Percentiles rank a stretch among this genome's conserved stretches.
These are phyloP conservation scores for Drosophila pseudoobscura DNA, from an alignment of 1,140 invertebrate species.

Conservation along the genomic window DNA sequence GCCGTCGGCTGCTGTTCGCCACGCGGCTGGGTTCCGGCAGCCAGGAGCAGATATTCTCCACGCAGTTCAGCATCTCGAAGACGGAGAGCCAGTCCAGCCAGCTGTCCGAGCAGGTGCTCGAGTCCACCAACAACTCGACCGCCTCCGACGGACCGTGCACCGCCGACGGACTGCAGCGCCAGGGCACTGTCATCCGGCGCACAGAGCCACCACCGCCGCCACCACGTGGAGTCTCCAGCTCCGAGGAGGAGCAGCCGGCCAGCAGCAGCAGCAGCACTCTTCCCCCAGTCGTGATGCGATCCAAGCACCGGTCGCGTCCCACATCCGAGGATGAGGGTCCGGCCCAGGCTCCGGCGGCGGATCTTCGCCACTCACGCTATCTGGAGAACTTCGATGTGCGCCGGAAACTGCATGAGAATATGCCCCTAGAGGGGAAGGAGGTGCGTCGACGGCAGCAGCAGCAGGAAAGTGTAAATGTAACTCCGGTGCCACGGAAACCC, in stretches of 20 bases:
- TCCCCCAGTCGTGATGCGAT: conserved; percentile 40
- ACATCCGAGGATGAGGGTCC: conserved; percentile 74
- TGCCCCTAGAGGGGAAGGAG: conserved; percentile 18
- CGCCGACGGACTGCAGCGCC: conserved; percentile 62
- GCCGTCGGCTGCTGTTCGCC: conserved; percentile 82
- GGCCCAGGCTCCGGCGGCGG: conserved; percentile 41
- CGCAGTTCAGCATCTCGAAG: conserved; percentile 84
- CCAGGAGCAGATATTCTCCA: conserved; percentile 84
- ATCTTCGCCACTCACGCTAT: conserved; percentile 74
- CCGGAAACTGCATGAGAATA: conserved; percentile 76
- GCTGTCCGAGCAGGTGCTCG: conserved; percentile 82
- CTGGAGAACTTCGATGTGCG: conserved; percentile 81
- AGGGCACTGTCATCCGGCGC: conserved; percentile 71
- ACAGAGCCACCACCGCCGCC: conserved; percentile 37
- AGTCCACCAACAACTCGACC: conserved; percentile 47
- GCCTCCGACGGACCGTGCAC: conserved; percentile 38
- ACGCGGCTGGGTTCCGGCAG: conserved; percentile 83
- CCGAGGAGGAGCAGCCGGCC: conserved; percentile 50
- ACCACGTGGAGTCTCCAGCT: conserved; percentile 47
- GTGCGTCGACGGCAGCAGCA: conserved; percentile 8
- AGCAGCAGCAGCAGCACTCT: background rate
- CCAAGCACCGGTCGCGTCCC: conserved; percentile 70
- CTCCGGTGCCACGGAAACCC: conserved; percentile 60
- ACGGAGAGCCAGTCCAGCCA: conserved; percentile 84
- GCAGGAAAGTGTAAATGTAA: background rate